Conservation (phyloP, 2,113 vertebrate genomes). For the Zosterops lateralis region DNA sequence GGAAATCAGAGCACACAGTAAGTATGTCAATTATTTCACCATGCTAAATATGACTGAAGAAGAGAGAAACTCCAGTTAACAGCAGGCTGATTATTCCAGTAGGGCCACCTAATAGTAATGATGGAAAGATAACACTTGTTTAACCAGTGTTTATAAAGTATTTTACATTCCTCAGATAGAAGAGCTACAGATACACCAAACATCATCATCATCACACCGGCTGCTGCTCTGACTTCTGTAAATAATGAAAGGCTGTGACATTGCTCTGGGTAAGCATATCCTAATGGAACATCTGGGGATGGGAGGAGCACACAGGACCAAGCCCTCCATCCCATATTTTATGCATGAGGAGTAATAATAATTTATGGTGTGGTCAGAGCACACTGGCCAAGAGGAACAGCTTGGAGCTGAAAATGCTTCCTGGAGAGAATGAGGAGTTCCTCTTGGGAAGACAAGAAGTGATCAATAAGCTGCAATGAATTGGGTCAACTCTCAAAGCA, state of each 20-base stretch:
- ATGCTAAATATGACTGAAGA: neutral
- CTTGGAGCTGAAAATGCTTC: neutral
- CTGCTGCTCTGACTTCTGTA: neutral
- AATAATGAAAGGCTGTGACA: conserved; percentile 34
- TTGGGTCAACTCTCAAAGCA: neutral
- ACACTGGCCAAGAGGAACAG: neutral
- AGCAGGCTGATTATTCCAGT: conserved; percentile 37
- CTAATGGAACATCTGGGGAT: neutral
- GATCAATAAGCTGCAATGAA: neutral
- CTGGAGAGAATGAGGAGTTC: neutral
- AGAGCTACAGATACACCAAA: neutral
- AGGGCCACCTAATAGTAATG: conserved; percentile 2
- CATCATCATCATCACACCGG: neutral
- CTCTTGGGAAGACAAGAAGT: neutral
- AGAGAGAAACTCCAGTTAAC: neutral
- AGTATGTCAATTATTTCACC: neutral
- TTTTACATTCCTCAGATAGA: conserved; percentile 35
- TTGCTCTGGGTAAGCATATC: neutral
- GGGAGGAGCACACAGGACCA: neutral
- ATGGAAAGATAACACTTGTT: conserved; percentile 37
- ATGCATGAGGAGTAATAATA: neutral
- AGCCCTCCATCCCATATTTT: neutral
- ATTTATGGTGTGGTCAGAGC: neutral
- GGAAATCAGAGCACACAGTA: neutral
- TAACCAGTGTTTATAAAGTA: conserved; percentile 1